Conservation (phyloP, 1,140 invertebrate species). For the Homarus americanus region DNA sequence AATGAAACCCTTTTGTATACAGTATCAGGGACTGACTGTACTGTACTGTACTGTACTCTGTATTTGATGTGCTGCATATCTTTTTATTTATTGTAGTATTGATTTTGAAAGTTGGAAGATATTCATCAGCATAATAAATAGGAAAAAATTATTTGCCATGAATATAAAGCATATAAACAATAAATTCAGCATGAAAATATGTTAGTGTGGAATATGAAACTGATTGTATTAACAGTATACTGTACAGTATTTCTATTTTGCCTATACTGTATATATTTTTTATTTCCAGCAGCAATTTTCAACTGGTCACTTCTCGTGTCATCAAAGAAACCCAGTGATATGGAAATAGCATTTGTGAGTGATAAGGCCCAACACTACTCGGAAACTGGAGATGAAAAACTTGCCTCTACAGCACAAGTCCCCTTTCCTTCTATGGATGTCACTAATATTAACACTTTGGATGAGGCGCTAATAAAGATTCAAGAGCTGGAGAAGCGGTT, state of each 20-base stretch:
- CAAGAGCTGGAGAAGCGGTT: conserved; percentile 70
- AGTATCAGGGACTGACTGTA: too few relatives aligned
- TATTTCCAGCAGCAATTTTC: conserved; percentile 30
- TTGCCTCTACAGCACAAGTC: background rate
- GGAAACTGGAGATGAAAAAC: conserved; percentile 10
- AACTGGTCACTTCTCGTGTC: conserved; percentile 56
- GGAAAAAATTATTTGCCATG: too few relatives aligned
- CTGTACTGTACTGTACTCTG: too few relatives aligned
- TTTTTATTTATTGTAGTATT: too few relatives aligned
- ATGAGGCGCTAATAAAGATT: conserved; percentile 60
- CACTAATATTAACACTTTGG: conserved; percentile 27
- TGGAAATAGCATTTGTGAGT: conserved; percentile 42
- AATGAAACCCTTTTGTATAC: too few relatives aligned
- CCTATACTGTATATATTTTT: background rate
- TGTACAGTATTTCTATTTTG: background rate
- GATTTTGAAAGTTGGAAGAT: too few relatives aligned
- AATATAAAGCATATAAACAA: too few relatives aligned
- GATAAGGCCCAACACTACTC: conserved; percentile 43
- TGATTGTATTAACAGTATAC: too few relatives aligned
- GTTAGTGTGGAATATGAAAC: too few relatives aligned
- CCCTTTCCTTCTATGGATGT: background rate
- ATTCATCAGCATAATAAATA: too few relatives aligned
- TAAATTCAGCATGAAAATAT: too few relatives aligned
- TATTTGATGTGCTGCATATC: too few relatives aligned
- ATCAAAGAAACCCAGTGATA: conserved; percentile 55